Evolutionary conservation across 2,888 invertebrate species (phyloP), one percentile per base, ranked within the genome.

Genomic region (Pseudolycoriella hygida): DNA sequence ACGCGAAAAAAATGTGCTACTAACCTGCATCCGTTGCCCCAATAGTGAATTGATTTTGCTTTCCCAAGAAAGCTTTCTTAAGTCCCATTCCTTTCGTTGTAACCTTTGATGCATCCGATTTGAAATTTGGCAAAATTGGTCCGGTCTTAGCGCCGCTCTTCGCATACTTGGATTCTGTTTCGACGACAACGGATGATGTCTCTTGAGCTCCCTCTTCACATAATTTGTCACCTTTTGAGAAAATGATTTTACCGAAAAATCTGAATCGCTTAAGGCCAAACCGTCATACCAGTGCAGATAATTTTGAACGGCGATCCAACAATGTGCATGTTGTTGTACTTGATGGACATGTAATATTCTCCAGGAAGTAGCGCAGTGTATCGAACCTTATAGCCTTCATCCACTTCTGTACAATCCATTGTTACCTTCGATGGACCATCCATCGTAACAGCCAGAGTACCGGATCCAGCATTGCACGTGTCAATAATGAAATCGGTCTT

Each of bases 361-460:
- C 97, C 97, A 19, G 96, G 93, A 20, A 93, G 80, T 48, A 94
- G 70, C 0, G 97, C 96, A 14, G 93, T 94, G 70, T 93, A 97
- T 53, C 89, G 79, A 48, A 94, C 93, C 74, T 96, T 96, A 69
- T 96, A 96, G 2, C 97, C 97, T 59, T 94, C 93, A 55, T 93
- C 93, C 2, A 92, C 86, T 66, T 97, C 96, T 17, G 90, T 90
- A 58, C 94, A 94, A 62, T 96, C 93, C 82, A 97, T 86, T 47
- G 88, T 82, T 1, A 94, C 96, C 64, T 96, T 92, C 49, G 92
- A 90, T 1, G 97, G 97, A 2, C 98, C 98, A 58, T 97, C 96
- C 55, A 97, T 83, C 47, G 93, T 93, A 20, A 96, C 94, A 1
- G 88, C 85, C 47, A 98, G 72, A 44, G 89, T 86, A 49, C 96